phyloP scores from a whole-genome alignment of 1,140 invertebrate species.

The Octopus sinensis region DNA sequence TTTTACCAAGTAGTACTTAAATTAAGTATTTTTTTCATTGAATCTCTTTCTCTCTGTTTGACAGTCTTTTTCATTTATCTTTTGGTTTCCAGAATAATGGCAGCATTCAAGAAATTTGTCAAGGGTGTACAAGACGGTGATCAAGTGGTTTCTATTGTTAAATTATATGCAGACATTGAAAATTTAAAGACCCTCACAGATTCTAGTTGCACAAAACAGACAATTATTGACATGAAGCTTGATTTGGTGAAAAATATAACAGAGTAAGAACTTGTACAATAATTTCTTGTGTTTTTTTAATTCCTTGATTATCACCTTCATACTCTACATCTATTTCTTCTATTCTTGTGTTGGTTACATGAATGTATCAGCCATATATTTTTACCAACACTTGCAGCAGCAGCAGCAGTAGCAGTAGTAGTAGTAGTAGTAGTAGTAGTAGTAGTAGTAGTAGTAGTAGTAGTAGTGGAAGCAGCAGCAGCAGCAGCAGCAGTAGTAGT shows the following conservation, averaged over 20 bases:
- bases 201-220: neutral
- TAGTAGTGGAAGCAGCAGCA: too few relatives aligned
- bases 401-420: too few relatives aligned
- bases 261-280: constrained; percentile 41
- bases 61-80: neutral
- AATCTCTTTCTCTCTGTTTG: neutral
- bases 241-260: constrained; percentile 40
- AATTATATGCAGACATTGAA: constrained; percentile 49
- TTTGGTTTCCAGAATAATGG: constrained; percentile 44
- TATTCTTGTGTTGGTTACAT: too few relatives aligned
- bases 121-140: constrained; percentile 42
- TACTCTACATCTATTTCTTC: too few relatives aligned
- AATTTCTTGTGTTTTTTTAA: neutral
- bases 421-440: too few relatives aligned
- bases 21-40: neutral
- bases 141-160: constrained; percentile 46
- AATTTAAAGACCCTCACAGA: constrained; percentile 20
- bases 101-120: constrained; percentile 53
- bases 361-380: too few relatives aligned
- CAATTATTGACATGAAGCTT: constrained; percentile 42
- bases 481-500: too few relatives aligned
- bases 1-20: neutral
- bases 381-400: too few relatives aligned
- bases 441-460: too few relatives aligned
- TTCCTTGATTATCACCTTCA: neutral